Percentiles rank a stretch among this genome's conserved stretches.
These are phyloP conservation scores for Microctonus aethiopoides DNA, from an alignment of 2,888 invertebrate species.

Conservation along the genomic window DNA sequence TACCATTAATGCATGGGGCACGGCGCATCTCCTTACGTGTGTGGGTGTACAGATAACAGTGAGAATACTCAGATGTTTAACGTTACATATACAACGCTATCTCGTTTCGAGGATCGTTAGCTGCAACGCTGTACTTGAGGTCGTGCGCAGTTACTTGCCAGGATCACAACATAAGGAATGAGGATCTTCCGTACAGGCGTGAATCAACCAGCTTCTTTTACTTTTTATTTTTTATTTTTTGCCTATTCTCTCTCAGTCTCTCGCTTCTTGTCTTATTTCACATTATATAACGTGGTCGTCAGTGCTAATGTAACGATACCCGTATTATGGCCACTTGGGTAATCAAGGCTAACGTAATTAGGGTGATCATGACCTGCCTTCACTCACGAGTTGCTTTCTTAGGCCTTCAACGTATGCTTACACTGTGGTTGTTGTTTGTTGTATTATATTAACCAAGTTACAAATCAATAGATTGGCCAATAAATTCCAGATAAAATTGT, in stretches of 20 bases:
- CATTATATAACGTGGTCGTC: background rate
- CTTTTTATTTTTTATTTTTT: background rate
- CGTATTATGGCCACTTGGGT: constrained; percentile 18
- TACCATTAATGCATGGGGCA: constrained; percentile 20
- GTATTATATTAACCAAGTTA: background rate
- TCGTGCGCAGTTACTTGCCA: background rate
- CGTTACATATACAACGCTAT: constrained; percentile 14
- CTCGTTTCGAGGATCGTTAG: constrained; percentile 20
- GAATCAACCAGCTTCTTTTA: background rate
- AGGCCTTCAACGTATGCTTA: constrained; percentile 7
- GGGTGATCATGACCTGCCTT: constrained; percentile 32
- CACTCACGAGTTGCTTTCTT: constrained; percentile 30
- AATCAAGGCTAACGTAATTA: constrained; percentile 44
- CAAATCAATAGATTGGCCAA: background rate
- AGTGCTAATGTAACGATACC: constrained; percentile 15
- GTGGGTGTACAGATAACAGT: constrained; percentile 9
- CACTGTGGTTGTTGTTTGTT: background rate
- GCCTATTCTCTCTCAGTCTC: background rate
- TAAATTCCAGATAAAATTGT: constrained; percentile 16
- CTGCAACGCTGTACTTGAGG: background rate
- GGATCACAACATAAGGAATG: background rate
- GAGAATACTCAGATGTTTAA: background rate
- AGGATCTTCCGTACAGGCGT: background rate
- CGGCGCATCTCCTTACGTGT: constrained; percentile 34
- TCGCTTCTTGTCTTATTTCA: background rate